Evolutionary conservation across 2,797 vertebrate species (phyloP), one percentile per base, ranked within the genome.

Genomic region (Notolepis coatsorum): DNA sequence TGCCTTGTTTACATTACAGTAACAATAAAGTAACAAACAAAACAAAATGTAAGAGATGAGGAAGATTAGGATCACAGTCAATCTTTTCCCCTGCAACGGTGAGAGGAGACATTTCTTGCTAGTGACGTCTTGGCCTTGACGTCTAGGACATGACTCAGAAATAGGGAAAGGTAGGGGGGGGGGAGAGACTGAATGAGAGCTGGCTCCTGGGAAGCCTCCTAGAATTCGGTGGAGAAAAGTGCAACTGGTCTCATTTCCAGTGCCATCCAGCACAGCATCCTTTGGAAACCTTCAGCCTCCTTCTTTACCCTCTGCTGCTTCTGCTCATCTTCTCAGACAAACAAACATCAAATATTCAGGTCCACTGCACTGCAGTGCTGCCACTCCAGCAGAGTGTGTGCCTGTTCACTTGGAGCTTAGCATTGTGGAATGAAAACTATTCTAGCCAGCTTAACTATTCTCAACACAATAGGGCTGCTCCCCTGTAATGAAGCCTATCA

Each of bases 181-280:
- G 27, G 1, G 21, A 13, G 12, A n/a, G 13, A 27, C 23, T 4
- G 24, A 27, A 47, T n/a, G 5, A 25, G 65, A 55, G 17, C 35
- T 12, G 33, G 57, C 65, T 73, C 66, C 43, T 37, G 45, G 61
- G 69, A 70, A 46, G 51, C 7, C 37, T 58, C 45, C 8, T 43
- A 7, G 45, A 39, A n/a, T 56, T 65, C 65, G 41, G 33, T 68
- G 38, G 64, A 47, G 13, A 73, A 60, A 72, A 21, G 25, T 7
- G n/a, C n/a, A n/a, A 25, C 43, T 70, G 23, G 7, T 75, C 55
- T 54, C 49, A 46, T 48, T 61, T 64, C 41, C 63, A 71, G 65
- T 66, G 64, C 68, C 42, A 48, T 53, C 57, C 39, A 46, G 12
- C n/a, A 10, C 21, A 5, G 10, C 45, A 23, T n/a, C 21, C 9